A percentile compares a stretch with the other conserved stretches of the same genome.
phyloP scores from a whole-genome alignment of 2,888 invertebrate species.

The Drosophila merina region DNA sequence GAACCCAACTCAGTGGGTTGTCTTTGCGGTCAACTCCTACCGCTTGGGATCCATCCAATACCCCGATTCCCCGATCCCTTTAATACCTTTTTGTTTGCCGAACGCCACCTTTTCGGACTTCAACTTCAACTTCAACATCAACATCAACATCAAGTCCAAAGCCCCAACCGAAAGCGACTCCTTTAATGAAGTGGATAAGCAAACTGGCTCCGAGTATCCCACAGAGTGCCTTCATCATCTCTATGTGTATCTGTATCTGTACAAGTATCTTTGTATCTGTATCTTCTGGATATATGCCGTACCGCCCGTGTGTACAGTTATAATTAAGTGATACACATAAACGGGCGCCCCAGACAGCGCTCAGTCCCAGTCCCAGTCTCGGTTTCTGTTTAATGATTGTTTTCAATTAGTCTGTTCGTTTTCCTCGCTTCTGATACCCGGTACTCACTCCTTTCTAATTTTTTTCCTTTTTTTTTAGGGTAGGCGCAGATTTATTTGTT shows the following conservation, averaged over 20 bases:
- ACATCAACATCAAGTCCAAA: neutral
- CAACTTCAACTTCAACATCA: constrained; percentile 8
- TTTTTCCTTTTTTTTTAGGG: constrained; percentile 1
- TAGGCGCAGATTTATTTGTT: neutral
- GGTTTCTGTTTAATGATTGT: constrained; percentile 63
- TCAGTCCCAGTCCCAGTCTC: constrained; percentile 38
- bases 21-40: constrained; percentile 52
- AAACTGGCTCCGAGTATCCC: constrained; percentile 50
- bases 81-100: constrained; percentile 8
- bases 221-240: constrained; percentile 12
- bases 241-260: constrained; percentile 8
- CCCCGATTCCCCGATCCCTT: neutral
- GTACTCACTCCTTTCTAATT: neutral
- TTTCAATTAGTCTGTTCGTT: constrained; percentile 70
- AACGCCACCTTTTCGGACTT: constrained; percentile 17
- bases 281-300: constrained; percentile 17
- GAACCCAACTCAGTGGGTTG: constrained; percentile 58
- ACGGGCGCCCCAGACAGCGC: constrained; percentile 34
- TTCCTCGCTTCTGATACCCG: constrained; percentile 25
- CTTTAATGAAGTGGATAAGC: constrained; percentile 79
- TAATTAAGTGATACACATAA: constrained; percentile 77
- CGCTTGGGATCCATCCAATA: neutral
- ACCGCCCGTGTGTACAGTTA: constrained; percentile 67
- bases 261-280: neutral
- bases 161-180: constrained; percentile 42